phyloP scores from a whole-genome alignment of 2,888 invertebrate genomes.

The Apamea monoglypha region DNA sequence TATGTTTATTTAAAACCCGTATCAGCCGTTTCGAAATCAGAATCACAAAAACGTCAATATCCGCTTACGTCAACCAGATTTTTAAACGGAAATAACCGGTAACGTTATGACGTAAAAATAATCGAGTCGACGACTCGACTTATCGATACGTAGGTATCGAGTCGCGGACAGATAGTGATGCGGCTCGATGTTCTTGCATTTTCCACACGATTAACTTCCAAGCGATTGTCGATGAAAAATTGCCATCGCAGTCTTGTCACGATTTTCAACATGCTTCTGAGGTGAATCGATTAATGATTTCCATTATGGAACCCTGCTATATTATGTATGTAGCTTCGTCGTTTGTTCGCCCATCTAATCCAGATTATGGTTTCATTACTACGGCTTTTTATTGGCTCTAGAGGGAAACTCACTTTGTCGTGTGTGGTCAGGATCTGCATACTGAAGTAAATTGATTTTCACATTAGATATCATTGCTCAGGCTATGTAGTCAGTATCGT shows the following conservation, averaged over 20 bases:
- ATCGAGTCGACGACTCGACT: conserved; percentile 50
- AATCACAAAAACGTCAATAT: conserved; percentile 51
- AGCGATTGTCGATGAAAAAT: conserved; percentile 78
- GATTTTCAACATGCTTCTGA: conserved; percentile 70
- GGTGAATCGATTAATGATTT: conserved; percentile 76
- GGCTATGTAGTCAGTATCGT: not conserved
- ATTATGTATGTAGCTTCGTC: conserved; percentile 35
- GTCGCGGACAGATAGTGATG: conserved; percentile 52
- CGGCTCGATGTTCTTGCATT: conserved; percentile 77
- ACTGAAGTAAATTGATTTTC: not conserved
- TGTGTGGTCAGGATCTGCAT: not conserved
- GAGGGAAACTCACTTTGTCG: not conserved
- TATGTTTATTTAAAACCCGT: conserved; percentile 29
- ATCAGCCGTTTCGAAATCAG: conserved; percentile 47
- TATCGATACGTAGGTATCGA: conserved; percentile 53
- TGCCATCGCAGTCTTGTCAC: conserved; percentile 75
- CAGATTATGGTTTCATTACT: conserved; percentile 60
- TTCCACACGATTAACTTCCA: conserved; percentile 78
- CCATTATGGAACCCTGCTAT: conserved; percentile 57
- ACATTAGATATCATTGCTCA: not conserved
- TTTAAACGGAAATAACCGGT: conserved; percentile 54
- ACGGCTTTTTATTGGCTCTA: conserved; percentile 26
- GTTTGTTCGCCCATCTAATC: conserved; percentile 47
- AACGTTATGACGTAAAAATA: conserved; percentile 57
- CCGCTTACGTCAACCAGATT: conserved; percentile 56